phyloP scores from a whole-genome alignment of 1,140 invertebrate genomes.

The Brachionus koreanus region DNA sequence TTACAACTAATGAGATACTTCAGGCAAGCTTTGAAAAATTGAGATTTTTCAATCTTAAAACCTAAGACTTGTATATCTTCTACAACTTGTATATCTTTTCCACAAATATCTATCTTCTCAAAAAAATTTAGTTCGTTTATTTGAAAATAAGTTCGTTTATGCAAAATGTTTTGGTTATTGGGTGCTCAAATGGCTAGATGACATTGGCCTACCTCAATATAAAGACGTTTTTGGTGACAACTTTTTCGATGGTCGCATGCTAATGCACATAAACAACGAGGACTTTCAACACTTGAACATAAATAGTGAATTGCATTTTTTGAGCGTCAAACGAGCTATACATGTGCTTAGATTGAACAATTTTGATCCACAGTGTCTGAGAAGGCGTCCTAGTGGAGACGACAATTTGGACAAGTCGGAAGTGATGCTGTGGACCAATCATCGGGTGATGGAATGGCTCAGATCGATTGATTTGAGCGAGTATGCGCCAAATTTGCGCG shows the following conservation, averaged over 20 bases:
- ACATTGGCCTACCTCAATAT: slow-evolving; percentile 90
- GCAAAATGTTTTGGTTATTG: too few species aligned
- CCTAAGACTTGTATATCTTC: too few species aligned
- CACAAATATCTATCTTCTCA: too few species aligned
- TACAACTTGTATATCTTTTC: too few species aligned
- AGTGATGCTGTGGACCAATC: slow-evolving; percentile 67
- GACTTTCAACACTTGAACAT: slow-evolving; percentile 79
- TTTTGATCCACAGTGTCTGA: slow-evolving; percentile 81
- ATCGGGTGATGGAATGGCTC: slow-evolving; percentile 96
- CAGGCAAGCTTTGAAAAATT: too few species aligned
- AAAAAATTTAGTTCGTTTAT: too few species aligned
- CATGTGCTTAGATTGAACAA: slow-evolving; percentile 83
- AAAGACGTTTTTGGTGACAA: slow-evolving; percentile 86
- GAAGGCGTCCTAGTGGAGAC: slow-evolving; percentile 71
- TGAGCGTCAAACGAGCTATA: slow-evolving; percentile 78
- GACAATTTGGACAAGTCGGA: neutral
- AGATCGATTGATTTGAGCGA: slow-evolving; percentile 90
- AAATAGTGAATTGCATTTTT: slow-evolving; percentile 79
- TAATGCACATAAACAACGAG: slow-evolving; percentile 75
- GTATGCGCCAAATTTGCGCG: slow-evolving; percentile 89
- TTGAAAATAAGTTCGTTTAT: too few species aligned
- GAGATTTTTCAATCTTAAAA: too few species aligned
- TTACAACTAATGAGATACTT: too few species aligned
- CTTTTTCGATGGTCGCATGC: slow-evolving; percentile 81
- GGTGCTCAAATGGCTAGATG: slow-evolving; percentile 79